Evolutionary conservation across 1,140 invertebrate species (phyloP).

Genomic region (Cecropterus lyciades): DNA sequence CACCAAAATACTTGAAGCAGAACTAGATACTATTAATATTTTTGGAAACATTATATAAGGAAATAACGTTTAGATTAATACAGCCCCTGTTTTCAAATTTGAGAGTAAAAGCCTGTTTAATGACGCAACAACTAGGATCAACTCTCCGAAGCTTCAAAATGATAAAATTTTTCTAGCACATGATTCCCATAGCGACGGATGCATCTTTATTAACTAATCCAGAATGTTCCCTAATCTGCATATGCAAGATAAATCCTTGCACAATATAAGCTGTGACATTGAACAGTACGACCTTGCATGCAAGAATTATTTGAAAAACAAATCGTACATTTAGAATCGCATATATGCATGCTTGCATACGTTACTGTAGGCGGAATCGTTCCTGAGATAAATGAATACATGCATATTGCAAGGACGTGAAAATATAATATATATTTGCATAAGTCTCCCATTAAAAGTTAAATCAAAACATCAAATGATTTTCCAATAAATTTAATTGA

Average conservation of each 20-base stretch:
- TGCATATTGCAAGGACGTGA: constrained; percentile 23
- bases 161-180: not conserved
- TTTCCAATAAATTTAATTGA: no score
- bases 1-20: no score
- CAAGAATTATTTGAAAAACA: constrained; percentile 53
- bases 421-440: not conserved
- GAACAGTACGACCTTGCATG: constrained; percentile 43
- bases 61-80: no score
- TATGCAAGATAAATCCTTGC: constrained; percentile 31
- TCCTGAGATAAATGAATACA: constrained; percentile 36
- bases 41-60: no score
- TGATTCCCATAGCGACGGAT: not conserved
- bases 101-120: no score
- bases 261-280: constrained; percentile 29
- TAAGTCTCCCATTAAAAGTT: no score
- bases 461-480: no score
- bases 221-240: constrained; percentile 30
- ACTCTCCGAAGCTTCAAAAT: no score
- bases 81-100: no score
- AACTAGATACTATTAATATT: no score
- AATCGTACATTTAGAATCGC: constrained; percentile 44
- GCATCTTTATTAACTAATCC: constrained; percentile 27
- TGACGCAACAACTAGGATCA: no score
- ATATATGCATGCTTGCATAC: constrained; percentile 48
- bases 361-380: constrained; percentile 48